Base-by-base conservation (phyloP, 2,113 vertebrate species). In the Chamaetylas fuelleborni region DNA sequence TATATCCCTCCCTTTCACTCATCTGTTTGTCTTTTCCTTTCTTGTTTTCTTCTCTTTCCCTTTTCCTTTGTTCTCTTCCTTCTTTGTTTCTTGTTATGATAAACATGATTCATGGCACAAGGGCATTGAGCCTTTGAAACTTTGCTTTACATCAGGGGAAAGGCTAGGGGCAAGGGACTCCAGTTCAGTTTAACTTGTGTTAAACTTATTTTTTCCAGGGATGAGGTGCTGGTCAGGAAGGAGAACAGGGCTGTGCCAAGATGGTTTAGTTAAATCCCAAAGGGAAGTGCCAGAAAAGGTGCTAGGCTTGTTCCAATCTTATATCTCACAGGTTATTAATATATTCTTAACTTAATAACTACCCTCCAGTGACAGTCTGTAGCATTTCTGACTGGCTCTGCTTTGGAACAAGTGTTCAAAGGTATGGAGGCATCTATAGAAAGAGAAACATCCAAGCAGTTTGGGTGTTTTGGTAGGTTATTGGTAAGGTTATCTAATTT, bases 11-110 rank as follows among this genome's bases (percentile, higher is more conserved):
- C 89, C 79, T 84, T 92, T 92, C 82, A 77, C 74, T 94, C 83
- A 84, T 79, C 93, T 69, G 74, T 96, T 95, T 93, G 82, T 87
- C 90, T 93, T 92, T 71, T 50, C 76, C 47, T 82, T 78, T 90
- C 71, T 94, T 91, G 90, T 83, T 90, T 93, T 89, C 51, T 86
- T 64, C 38, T 43, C 93, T 14, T 78, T 80, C 43, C 42, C 33
- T 84, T 76, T 96, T 45, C 87, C 72, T 93, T 92, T 95, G 81
- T 94, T 96, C 82, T 85, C 26, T 81, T 82, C 74, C 77, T 78
- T 62, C 94, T 97, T 97, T 96, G 95, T 97, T 95, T 92, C 93
- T 96, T 95, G 34, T 95, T 90, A 34, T 29, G 67, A 96, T 96
- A 97, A 97, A 97, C 81, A 74, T 56, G 92, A 96, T 96, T 96